Base-by-base conservation (phyloP, 2,888 invertebrate species). In the Frankliniella intonsa region DNA sequence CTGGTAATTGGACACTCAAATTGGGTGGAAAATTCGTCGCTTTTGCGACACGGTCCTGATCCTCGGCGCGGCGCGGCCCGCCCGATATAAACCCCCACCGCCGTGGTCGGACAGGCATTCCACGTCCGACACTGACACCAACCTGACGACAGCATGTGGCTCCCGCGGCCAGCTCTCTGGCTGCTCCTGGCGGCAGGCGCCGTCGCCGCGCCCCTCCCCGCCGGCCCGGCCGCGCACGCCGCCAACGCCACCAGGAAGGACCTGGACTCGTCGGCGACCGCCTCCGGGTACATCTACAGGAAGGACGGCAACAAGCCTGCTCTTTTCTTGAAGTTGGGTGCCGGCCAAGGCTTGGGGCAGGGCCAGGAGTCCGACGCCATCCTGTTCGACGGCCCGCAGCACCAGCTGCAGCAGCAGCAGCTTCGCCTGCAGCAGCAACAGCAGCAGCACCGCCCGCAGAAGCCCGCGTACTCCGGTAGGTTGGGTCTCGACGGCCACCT, bases 201-300 rank as follows among this genome's bases (percentile, higher is more conserved):
- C 69, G 22, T 22, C 69, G n/a, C 25, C 69, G 69, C 10, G 25
- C 11, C 12, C 9, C 69, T 5, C 25, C 22, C 69, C 22, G 69
- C 10, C 62, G 19, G 12, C 62, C 19, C 62, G 19, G n/a, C n/a
- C 62, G 62, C 62, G 14, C 62, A 22, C 69, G 69, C 25, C 69
- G 69, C 69, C 25, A 76, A 76, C 69, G 22, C 80, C 82, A 80
- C 84, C 19, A 84, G 84, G 10, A 84, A 84, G n/a, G 85, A 85
- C 80, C 82, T 84, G 69, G 84, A 85, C 27, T 82, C 84, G 51
- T 84, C 84, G 69, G 82, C 85, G 8, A 85, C 85, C 12, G 85
- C 85, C 3, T 84, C 85, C 11, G 86, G 86, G 14, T 86, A 85
- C 83, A 84, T 86, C 80, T 86, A 84, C 83, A 80, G 84, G 49